A percentile compares a stretch with the other conserved stretches of the same genome.
phyloP scores from a whole-genome alignment of 2,888 invertebrate species.

The Cactoblastis cactorum region DNA sequence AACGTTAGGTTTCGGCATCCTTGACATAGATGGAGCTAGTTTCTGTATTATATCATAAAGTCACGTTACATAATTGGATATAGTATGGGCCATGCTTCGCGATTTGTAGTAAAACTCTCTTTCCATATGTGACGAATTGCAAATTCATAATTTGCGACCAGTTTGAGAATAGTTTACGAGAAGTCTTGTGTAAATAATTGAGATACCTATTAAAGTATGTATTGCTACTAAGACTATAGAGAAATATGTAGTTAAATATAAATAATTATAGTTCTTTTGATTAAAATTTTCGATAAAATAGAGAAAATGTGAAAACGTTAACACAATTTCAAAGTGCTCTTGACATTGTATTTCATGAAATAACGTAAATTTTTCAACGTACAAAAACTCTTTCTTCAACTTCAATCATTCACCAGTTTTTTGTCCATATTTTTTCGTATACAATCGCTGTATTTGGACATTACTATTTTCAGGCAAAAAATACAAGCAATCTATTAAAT shows the following conservation, averaged over 20 bases:
- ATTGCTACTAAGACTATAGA: too few species aligned
- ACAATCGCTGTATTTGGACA: not conserved
- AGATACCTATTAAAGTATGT: too few species aligned
- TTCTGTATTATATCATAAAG: not conserved
- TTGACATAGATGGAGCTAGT: not conserved
- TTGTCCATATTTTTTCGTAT: not conserved
- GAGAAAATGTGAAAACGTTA: not conserved
- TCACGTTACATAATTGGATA: not conserved
- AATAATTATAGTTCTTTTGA: too few species aligned
- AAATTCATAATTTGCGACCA: too few species aligned
- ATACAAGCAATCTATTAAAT: not conserved
- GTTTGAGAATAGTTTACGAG: too few species aligned
- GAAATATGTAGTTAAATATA: too few species aligned
- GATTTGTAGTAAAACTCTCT: too few species aligned
- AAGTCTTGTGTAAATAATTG: too few species aligned
- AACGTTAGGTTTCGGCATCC: conserved; percentile 1
- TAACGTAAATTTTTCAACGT: not conserved
- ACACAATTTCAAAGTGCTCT: not conserved
- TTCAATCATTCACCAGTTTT: not conserved
- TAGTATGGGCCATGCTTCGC: not conserved
- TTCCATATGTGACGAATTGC: too few species aligned
- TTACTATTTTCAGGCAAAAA: not conserved
- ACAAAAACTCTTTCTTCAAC: not conserved
- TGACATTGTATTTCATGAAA: not conserved
- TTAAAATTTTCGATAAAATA: not conserved